phyloP scores from a whole-genome alignment of 2,888 invertebrate genomes.

The Bombylius discolor region DNA sequence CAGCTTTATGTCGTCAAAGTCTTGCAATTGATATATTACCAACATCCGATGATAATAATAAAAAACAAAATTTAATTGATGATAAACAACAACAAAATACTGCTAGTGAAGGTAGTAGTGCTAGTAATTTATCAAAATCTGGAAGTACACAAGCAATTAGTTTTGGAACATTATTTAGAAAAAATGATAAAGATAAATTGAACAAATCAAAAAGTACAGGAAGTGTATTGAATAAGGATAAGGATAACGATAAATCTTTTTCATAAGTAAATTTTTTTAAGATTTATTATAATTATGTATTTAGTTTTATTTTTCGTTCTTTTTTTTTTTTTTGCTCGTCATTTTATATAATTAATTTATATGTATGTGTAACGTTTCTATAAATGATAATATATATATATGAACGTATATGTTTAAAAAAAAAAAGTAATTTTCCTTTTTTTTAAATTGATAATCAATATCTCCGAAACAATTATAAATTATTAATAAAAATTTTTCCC shows the following conservation, averaged over 20 bases:
- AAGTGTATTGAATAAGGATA: neutral
- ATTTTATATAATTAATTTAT: no score
- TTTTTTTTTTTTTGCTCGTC: no score
- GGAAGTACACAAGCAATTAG: slow-evolving; percentile 27
- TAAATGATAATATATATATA: no score
- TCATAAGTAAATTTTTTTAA: neutral
- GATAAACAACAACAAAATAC: neutral
- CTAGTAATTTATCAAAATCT: slow-evolving; percentile 26
- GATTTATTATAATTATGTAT: no score
- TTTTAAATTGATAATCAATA: no score
- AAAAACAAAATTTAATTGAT: neutral
- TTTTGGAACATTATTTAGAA: slow-evolving; percentile 5
- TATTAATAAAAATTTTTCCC: no score
- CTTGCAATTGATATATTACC: slow-evolving; percentile 47
- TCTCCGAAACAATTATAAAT: no score
- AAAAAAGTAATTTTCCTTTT: no score
- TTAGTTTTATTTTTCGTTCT: no score
- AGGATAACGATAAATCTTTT: neutral
- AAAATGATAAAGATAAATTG: slow-evolving; percentile 19
- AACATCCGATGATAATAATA: neutral
- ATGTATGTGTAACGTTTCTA: no score
- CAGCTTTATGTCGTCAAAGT: slow-evolving; percentile 61
- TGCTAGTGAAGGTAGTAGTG: neutral
- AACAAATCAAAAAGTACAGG: slow-evolving; percentile 31
- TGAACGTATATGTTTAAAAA: no score